A percentile compares a stretch with the other conserved stretches of the same genome.
These are phyloP conservation scores for Hoplodrina ambigua DNA, from an alignment of 2,888 invertebrate genomes.

Conservation along the genomic window DNA sequence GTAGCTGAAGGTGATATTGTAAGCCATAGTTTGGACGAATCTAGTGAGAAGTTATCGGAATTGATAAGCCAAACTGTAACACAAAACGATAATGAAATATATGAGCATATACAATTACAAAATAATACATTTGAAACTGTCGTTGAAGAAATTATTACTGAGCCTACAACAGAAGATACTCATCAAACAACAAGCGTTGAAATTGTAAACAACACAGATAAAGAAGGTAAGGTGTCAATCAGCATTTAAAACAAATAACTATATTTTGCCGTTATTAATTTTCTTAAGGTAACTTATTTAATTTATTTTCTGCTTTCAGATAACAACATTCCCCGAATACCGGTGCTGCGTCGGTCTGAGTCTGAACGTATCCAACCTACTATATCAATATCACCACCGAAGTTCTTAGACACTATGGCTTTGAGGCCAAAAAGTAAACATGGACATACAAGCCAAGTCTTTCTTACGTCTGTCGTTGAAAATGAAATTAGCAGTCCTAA, in stretches of 20 bases:
- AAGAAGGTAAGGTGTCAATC: conserved; percentile 66
- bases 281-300: not conserved
- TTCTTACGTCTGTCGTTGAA: conserved; percentile 86
- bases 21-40: conserved; percentile 78
- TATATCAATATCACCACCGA: conserved; percentile 88
- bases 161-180: conserved; percentile 43
- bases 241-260: no score
- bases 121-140: conserved; percentile 62
- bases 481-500: conserved; percentile 68
- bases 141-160: conserved; percentile 64
- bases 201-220: conserved; percentile 45
- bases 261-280: not conserved
- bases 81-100: conserved; percentile 58
- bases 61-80: conserved; percentile 70
- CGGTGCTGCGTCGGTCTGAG: conserved; percentile 85
- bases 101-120: conserved; percentile 65
- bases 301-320: conserved; percentile 76
- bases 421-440: conserved; percentile 92
- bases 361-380: conserved; percentile 83
- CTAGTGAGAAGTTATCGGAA: conserved; percentile 68
- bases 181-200: conserved; percentile 48
- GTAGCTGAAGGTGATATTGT: conserved; percentile 83
- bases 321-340: conserved; percentile 84
- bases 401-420: conserved; percentile 96
- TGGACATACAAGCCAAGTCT: conserved; percentile 91